Evolutionary conservation across 2,797 vertebrate species (phyloP).

Genomic region (Channa striata): DNA sequence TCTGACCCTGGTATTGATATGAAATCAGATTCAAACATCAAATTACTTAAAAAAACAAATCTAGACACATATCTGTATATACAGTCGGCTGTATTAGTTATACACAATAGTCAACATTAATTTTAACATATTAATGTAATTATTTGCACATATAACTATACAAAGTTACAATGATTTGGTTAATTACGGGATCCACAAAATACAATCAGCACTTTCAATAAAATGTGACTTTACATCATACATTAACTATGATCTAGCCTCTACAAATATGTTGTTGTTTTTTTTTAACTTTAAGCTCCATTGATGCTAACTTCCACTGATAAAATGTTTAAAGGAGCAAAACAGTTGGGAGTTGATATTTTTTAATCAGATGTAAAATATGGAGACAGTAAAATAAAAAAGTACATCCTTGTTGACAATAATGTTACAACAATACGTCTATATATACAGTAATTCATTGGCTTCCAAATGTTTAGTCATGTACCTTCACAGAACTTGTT

Average conservation of each 20-base stretch:
- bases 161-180: neutral
- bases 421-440: constrained; percentile 76
- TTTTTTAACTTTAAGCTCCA: too few species aligned
- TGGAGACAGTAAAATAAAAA: constrained; percentile 77
- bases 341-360: constrained; percentile 59
- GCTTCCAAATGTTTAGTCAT: constrained; percentile 39
- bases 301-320: neutral
- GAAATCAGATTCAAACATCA: too few species aligned
- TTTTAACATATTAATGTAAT: too few species aligned
- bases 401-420: constrained; percentile 71
- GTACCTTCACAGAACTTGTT: constrained; percentile 38
- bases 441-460: constrained; percentile 68
- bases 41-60: too few species aligned
- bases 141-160: too few species aligned
- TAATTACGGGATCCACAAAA: neutral
- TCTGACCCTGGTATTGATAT: too few species aligned
- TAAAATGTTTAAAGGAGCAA: neutral
- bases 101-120: too few species aligned
- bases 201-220: neutral
- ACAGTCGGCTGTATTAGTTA: too few species aligned
- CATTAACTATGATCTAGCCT: neutral
- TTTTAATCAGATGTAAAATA: constrained; percentile 82
- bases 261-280: neutral
- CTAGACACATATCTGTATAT: too few species aligned
- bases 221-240: neutral